These are phyloP conservation scores for Campoplex capitator DNA, from an alignment of 2,888 invertebrate genomes.

Conservation along the genomic window DNA sequence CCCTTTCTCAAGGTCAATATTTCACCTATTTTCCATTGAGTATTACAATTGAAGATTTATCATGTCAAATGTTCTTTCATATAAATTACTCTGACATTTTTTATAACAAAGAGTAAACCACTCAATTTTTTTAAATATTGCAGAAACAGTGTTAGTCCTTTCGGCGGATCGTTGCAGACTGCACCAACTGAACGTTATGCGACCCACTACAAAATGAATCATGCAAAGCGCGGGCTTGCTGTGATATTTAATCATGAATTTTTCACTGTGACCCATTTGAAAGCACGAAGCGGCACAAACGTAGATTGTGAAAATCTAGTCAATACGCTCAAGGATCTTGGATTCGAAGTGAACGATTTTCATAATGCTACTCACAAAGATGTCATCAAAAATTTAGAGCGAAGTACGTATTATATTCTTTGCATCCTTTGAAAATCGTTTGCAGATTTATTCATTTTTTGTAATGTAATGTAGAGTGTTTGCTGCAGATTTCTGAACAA, in stretches of 20 bases:
- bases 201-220: slow-evolving; percentile 94
- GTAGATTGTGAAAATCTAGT: slow-evolving; percentile 92
- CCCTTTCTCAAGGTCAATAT: neutral
- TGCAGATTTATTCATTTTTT: too few species aligned
- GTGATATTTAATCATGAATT: slow-evolving; percentile 96
- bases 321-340: slow-evolving; percentile 88
- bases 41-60: neutral
- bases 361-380: slow-evolving; percentile 90
- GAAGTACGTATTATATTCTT: slow-evolving; percentile 84
- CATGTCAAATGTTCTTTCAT: neutral
- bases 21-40: neutral
- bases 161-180: slow-evolving; percentile 73
- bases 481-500: too few species aligned
- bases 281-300: slow-evolving; percentile 93
- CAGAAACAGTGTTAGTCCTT: slow-evolving; percentile 77
- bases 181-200: slow-evolving; percentile 87
- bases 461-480: too few species aligned
- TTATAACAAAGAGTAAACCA: neutral
- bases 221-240: slow-evolving; percentile 92
- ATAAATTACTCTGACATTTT: neutral
- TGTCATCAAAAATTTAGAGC: slow-evolving; percentile 88
- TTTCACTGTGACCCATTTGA: slow-evolving; percentile 90
- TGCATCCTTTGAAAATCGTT: too few species aligned
- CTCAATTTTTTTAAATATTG: slow-evolving; percentile 11
- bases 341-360: slow-evolving; percentile 90